Evolutionary conservation across 2,797 vertebrate species (phyloP).

Genomic region (Ispidina picta): DNA sequence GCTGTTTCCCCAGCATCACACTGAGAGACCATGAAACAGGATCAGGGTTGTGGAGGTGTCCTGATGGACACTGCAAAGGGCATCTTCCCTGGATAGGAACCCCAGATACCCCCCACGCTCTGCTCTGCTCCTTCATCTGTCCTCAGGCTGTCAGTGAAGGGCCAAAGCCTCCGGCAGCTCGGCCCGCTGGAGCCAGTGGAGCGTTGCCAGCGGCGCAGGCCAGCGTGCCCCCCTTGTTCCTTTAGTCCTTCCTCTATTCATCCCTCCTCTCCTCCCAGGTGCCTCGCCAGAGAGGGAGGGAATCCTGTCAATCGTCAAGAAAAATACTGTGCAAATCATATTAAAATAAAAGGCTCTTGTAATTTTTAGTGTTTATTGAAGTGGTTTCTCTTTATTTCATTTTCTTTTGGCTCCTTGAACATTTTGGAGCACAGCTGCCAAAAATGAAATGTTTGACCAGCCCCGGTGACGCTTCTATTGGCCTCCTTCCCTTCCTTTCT

Average conservation of each 20-base stretch:
- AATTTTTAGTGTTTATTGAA: constrained; percentile 58
- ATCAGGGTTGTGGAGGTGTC: rapidly evolving
- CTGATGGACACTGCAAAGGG: not conserved
- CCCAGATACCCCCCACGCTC: not conserved
- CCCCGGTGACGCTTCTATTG: constrained; percentile 23
- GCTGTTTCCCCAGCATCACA: rapidly evolving
- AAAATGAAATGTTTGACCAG: constrained; percentile 31
- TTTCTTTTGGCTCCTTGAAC: constrained; percentile 1
- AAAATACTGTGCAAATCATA: constrained; percentile 63
- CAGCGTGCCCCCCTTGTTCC: not conserved
- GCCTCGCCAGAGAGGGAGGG: constrained; percentile 55
- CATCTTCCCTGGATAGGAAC: not conserved
- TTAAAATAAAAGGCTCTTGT: constrained; percentile 48
- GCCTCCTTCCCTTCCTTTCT: constrained; percentile 49
- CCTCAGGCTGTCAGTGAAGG: not conserved
- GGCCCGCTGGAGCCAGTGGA: not conserved
- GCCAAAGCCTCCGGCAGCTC: not conserved
- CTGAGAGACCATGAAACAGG: rapidly evolving
- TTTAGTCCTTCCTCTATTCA: constrained; percentile 23
- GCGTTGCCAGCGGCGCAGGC: not conserved
- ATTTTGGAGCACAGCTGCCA: constrained; percentile 33
- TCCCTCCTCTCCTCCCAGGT: constrained; percentile 39
- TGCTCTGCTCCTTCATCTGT: not conserved
- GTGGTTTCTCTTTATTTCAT: constrained; percentile 53
- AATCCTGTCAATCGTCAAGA: constrained; percentile 48